Base-by-base conservation (phyloP, 2,797 vertebrate genomes). In the Diplodus sargus region DNA sequence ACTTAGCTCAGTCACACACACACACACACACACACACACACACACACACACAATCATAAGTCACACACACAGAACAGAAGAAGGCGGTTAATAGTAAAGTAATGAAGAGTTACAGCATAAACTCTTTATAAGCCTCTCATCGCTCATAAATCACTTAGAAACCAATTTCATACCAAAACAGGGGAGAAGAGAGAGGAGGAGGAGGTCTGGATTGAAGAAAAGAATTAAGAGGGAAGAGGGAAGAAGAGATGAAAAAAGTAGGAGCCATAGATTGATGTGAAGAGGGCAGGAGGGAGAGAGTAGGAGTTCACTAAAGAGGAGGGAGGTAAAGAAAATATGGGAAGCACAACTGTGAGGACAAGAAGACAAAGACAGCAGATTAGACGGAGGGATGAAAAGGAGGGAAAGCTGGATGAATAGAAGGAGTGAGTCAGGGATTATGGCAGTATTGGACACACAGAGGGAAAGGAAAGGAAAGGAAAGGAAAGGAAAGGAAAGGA, bases 101-200 rank as follows among this genome's bases (percentile, higher is more conserved):
- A 80, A 89, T 90, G 79, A 89, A 84, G 85, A 88, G 81, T 87
- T 90, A 86, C 57, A 18, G 72, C 76, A 78, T 83, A 78, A 89
- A 91, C 76, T 84, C 87, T 79, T 88, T 75, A 85, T 85, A 74
- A 81, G 79, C 66, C 82, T 82, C 73, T 81, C 81, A 78, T 85
- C 57, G 10, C 73, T 84, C 74, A 81, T 87, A 72, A 87, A 83
- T 83, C 84, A 87, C 65, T 85, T 82, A 77, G 43, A 74, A 84
- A 87, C 70, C 75, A 79, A 86, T 88, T 86, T 83, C 72, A 85
- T 83, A 87, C 28, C 58, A 76, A 78, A 85, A 78, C 76, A 72
- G 49, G 16, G 45, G 48, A 45, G 74, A 79, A 30, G 54, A 78
- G 53, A 73, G 54, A 62, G 42, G 61, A 59, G 53, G 48, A 51